These are phyloP conservation scores for Tenodera sinensis DNA, from an alignment of 2,888 invertebrate species.

Conservation along the genomic window DNA sequence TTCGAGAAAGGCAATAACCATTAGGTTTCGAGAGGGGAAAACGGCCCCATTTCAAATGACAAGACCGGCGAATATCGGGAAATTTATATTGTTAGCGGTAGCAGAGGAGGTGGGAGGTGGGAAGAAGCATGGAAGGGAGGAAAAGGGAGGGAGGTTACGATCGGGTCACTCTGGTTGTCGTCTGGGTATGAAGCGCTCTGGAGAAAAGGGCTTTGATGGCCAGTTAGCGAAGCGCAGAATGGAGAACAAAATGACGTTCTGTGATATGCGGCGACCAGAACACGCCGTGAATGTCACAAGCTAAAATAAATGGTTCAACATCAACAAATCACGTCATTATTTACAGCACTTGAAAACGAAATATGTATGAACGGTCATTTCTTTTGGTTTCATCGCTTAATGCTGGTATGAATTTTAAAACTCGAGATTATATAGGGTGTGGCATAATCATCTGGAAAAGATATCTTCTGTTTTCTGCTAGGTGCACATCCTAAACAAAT, in stretches of 20 bases:
- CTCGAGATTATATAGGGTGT: not conserved
- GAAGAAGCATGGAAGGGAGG: conserved; percentile 6
- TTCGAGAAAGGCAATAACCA: conserved; percentile 59
- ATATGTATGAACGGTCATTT: not conserved
- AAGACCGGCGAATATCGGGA: conserved; percentile 57
- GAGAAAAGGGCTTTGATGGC: not conserved
- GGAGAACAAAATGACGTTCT: not conserved
- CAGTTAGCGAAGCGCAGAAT: not conserved
- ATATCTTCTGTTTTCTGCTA: not conserved
- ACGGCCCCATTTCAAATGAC: conserved; percentile 55
- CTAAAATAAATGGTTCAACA: not conserved
- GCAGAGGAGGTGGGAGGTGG: conserved; percentile 12
- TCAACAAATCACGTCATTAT: not conserved
- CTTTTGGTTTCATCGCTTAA: not conserved
- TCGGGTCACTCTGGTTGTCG: conserved; percentile 24
- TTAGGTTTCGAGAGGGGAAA: conserved; percentile 44
- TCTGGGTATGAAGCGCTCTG: conserved; percentile 26
- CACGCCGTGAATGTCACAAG: not conserved
- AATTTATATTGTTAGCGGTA: conserved; percentile 49
- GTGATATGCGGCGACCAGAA: not conserved
- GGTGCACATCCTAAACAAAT: no score
- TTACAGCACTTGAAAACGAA: not conserved
- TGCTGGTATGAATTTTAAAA: not conserved
- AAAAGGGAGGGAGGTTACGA: conserved; percentile 26
- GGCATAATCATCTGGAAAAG: not conserved